Evolutionary conservation across 2,797 vertebrate genomes (phyloP).

Genomic region (Apodemus agrarius): DNA sequence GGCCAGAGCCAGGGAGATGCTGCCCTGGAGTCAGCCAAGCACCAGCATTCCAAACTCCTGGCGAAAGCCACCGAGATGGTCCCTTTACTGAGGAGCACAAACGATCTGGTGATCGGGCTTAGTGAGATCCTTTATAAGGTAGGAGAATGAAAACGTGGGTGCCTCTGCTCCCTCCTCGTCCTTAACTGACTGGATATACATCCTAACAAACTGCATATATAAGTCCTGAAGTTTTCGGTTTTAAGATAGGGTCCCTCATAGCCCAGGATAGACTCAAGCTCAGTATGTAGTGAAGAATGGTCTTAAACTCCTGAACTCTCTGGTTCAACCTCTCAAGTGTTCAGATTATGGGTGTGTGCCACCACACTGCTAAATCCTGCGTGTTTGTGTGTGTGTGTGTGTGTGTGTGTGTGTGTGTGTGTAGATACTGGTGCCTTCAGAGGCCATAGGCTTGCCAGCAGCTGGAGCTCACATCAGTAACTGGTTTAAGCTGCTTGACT

Average conservation of each 20-base stretch:
- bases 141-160: not conserved
- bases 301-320: not conserved
- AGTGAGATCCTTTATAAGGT: conserved; percentile 93
- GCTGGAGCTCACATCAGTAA: not conserved
- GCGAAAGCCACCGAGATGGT: conserved; percentile 91
- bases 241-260: not conserved
- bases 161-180: fast-evolving
- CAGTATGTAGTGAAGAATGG: not conserved
- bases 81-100: conserved; percentile 91
- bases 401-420: too few species aligned
- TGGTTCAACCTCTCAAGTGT: not conserved
- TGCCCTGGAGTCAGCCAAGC: not conserved
- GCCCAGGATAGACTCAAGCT: not conserved
- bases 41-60: conserved; percentile 86
- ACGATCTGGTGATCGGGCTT: conserved; percentile 91
- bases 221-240: not conserved
- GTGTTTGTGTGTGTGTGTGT: too few species aligned
- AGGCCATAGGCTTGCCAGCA: not conserved
- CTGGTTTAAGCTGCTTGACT: not conserved
- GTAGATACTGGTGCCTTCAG: not conserved
- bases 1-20: conserved; percentile 76
- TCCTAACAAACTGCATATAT: not conserved
- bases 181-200: not conserved
- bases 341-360: not conserved
- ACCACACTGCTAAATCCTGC: not conserved